phyloP scores from a whole-genome alignment of 2,113 vertebrate species.

The Rhabdomys dilectus region DNA sequence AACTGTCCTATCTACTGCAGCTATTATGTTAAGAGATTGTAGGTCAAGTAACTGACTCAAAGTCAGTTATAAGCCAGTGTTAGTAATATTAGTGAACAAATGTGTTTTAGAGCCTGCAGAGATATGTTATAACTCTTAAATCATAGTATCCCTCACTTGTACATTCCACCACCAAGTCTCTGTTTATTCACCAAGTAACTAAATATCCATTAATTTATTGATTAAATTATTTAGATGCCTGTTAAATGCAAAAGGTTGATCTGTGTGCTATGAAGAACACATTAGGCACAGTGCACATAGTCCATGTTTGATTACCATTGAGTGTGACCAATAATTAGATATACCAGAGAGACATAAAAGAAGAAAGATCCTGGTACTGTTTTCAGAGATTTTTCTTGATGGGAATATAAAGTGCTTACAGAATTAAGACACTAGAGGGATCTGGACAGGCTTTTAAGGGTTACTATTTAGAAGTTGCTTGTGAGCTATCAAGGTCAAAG shows the following conservation, averaged over 20 bases:
- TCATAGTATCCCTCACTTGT: background rate
- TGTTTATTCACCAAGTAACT: background rate
- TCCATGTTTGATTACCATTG: background rate
- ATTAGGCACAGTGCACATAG: background rate
- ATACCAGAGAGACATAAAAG: background rate
- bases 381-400: background rate
- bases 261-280: background rate
- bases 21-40: background rate
- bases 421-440: background rate
- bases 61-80: background rate
- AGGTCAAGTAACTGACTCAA: background rate
- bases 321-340: background rate
- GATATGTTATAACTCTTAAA: background rate
- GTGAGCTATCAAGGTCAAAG: background rate
- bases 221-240: slow-evolving; percentile 11
- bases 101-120: background rate
- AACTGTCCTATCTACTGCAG: background rate
- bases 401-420: background rate
- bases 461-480: slow-evolving; percentile 9
- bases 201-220: background rate
- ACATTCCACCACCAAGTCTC: background rate
- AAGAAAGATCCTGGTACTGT: background rate
- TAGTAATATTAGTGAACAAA: background rate
- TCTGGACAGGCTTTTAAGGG: background rate
- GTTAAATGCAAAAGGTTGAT: background rate